Evolutionary conservation across 92 coral and sea anemone genomes (phyloP), one percentile per base, ranked within the genome.

Genomic region (Nematostella vectensis): DNA sequence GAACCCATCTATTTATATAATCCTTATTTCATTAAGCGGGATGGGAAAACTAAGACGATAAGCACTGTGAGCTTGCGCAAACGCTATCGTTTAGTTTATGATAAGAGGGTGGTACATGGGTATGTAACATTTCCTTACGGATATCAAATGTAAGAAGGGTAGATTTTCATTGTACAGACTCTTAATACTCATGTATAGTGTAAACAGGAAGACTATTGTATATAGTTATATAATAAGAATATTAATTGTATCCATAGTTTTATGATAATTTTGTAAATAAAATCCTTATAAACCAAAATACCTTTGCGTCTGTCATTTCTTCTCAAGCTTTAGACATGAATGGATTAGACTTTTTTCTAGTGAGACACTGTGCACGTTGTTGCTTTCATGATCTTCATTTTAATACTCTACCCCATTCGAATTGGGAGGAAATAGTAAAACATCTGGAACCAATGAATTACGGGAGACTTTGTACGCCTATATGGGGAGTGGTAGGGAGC

Each of bases 21-120:
- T 13, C 59, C 59, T 25, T 25, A 31, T 9, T 16, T 25, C 4
- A 63, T 63, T 48, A 38, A 15, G 27, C 47, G 59, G 6, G 50
- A 63, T 38, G 4, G 49, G 25, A 24, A 36, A 20, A 24, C n/a
- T 0, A 50, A 53, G 0, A 28, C 31, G 16, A 12, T 61, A 12
- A 29, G n/a, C 9, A 61, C 42, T 25, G 66, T 59, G 15, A 12
- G 8, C 8, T 31, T 3, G 1, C n/a, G 4, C 27, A 50, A 63
- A 20, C 25, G 20, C 11, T 62, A 38, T 27, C 24, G 20, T 18
- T 38, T 62, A 26, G 58, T 62, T 22, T 62, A 62, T 27, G 57
- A 47, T 47, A 62, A 62, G 48, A 52, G 68, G 20, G 27, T 62
- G 27, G 57, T 23, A 3, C 25, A 25, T 3, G 58, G 57, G 47